Conservation (phyloP, 1,140 invertebrate genomes). For the Lanistes nyassanus region DNA sequence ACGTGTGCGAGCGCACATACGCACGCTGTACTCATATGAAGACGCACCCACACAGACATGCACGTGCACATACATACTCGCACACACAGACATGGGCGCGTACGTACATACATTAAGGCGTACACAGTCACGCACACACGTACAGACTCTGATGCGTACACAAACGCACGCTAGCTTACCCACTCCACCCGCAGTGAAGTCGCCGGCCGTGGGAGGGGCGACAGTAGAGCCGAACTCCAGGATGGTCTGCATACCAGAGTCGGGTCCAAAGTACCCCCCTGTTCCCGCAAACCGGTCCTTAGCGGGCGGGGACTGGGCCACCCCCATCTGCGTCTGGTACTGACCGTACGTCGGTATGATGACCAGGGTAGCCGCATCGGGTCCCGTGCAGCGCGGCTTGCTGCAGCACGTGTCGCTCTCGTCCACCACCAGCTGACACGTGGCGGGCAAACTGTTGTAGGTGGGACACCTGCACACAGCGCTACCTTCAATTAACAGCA, state of each 20-base stretch:
- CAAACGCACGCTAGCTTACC: conserved; percentile 26
- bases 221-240: conserved; percentile 23
- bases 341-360: conserved; percentile 29
- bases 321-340: conserved; percentile 27
- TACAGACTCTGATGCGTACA: neutral
- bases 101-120: neutral
- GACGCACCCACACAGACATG: neutral
- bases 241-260: neutral
- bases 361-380: conserved; percentile 26
- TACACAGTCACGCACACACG: conserved; percentile 6
- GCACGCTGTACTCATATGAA: neutral
- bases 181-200: conserved; percentile 26
- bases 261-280: neutral
- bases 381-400: conserved; percentile 38
- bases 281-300: conserved; percentile 31
- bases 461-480: conserved; percentile 35
- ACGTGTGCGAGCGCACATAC: neutral
- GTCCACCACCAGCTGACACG: conserved; percentile 37
- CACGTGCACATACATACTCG: conserved; percentile 12
- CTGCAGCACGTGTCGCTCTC: conserved; percentile 42
- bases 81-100: too few species aligned
- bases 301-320: conserved; percentile 33
- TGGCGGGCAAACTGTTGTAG: conserved; percentile 32
- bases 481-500: too few species aligned
- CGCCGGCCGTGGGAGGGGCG: conserved; percentile 26